A percentile compares a stretch with the other conserved stretches of the same genome.
phyloP scores from a whole-genome alignment of 2,797 vertebrate genomes.

The Takifugu ocellatus region DNA sequence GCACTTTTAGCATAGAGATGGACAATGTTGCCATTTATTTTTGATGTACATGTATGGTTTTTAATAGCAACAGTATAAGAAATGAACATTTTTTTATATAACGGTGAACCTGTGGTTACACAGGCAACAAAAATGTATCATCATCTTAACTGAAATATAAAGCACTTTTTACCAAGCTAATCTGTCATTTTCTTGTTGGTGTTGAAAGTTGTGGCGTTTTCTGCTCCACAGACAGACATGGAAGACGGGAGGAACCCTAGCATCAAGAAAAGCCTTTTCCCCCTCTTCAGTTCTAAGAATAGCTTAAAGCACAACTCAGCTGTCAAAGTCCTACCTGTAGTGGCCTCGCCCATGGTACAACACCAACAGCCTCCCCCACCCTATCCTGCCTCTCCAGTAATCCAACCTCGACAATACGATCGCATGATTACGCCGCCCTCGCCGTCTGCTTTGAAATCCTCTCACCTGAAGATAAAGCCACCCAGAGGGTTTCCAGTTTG shows the following conservation, averaged over 20 bases:
- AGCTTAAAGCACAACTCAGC: slow-evolving; percentile 98
- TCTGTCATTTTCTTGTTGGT: slow-evolving; percentile 22
- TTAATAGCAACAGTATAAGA: no score
- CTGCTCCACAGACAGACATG: slow-evolving; percentile 95
- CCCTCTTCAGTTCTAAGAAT: slow-evolving; percentile 99
- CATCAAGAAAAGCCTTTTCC: slow-evolving; percentile 99
- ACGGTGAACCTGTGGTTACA: no score
- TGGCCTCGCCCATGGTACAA: slow-evolving; percentile 96
- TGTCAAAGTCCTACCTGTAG: slow-evolving; percentile 97
- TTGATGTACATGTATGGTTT: no score
- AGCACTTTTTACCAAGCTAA: no score
- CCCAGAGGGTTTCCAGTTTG: slow-evolving; percentile 15
- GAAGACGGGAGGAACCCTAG: slow-evolving; percentile 93
- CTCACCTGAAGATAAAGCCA: slow-evolving; percentile 19
- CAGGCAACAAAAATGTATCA: no score
- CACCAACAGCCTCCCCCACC: slow-evolving; percentile 64
- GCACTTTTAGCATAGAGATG: no score
- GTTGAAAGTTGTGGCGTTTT: slow-evolving; percentile 80
- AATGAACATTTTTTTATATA: no score
- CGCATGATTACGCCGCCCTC: slow-evolving; percentile 75
- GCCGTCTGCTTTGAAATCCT: slow-evolving; percentile 56
- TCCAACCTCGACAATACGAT: slow-evolving; percentile 64
- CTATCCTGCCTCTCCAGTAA: slow-evolving; percentile 81
- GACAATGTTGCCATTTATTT: no score
- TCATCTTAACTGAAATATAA: no score